A percentile compares a stretch with the other conserved stretches of the same genome.
Evolutionary conservation across 2,888 invertebrate species (phyloP).

Genomic region (Papilio gigon): DNA sequence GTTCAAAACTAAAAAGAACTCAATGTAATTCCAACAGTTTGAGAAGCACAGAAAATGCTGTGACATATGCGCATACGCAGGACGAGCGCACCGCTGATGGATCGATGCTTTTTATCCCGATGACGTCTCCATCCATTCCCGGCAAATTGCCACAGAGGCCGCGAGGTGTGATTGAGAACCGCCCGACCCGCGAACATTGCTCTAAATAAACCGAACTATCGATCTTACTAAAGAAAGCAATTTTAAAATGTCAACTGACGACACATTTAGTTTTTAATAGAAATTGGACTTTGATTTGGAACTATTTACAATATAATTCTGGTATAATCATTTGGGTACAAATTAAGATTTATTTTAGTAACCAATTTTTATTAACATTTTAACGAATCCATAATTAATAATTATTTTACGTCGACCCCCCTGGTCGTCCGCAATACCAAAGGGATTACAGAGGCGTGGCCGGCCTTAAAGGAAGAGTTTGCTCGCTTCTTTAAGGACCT

Average conservation of each 20-base stretch:
- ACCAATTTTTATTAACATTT: neutral
- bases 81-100: conserved; percentile 60
- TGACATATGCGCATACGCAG: conserved; percentile 67
- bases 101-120: conserved; percentile 79
- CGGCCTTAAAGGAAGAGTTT: too few relatives aligned
- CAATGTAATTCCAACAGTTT: conserved; percentile 41
- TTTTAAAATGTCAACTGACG: conserved; percentile 46
- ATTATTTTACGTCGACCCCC: too few relatives aligned
- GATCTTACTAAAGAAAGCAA: conserved; percentile 59
- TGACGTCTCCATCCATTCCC: conserved; percentile 79
- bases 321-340: too few relatives aligned
- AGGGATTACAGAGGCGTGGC: too few relatives aligned
- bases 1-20: conserved; percentile 10
- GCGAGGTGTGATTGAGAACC: conserved; percentile 70
- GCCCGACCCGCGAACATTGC: conserved; percentile 65
- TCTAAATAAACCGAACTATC: conserved; percentile 74
- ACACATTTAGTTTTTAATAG: neutral
- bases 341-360: neutral
- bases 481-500: too few relatives aligned
- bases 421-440: too few relatives aligned
- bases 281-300: neutral
- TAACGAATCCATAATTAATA: too few relatives aligned
- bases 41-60: conserved; percentile 49
- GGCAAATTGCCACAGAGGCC: conserved; percentile 72
- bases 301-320: too few relatives aligned